Conservation (phyloP, 2,888 invertebrate species). For the Diploptera punctata region DNA sequence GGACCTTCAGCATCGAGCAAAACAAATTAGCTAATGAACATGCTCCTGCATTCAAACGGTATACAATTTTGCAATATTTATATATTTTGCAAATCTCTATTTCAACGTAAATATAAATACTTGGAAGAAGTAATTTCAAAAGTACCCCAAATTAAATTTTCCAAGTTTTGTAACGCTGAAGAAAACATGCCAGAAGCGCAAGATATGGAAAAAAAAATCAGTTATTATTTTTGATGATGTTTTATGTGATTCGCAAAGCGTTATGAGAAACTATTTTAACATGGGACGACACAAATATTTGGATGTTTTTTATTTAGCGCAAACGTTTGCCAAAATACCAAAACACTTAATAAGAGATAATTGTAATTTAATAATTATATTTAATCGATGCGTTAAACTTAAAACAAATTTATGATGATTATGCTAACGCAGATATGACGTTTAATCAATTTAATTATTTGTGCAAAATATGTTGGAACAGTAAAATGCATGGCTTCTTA, state of each 20-base stretch:
- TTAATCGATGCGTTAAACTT: not conserved
- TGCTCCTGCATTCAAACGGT: not conserved
- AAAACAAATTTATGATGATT: not conserved
- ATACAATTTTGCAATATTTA: not conserved
- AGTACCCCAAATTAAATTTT: not conserved
- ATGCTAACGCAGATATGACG: not conserved
- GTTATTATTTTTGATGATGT: not conserved
- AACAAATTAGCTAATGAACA: not conserved
- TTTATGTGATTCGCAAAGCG: not conserved
- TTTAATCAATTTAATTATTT: not conserved
- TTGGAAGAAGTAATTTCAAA: not conserved
- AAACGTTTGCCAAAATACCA: not conserved
- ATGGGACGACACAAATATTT: not conserved
- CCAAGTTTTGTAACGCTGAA: not conserved
- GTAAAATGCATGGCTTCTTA: not conserved
- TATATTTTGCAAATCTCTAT: not conserved
- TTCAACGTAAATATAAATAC: not conserved
- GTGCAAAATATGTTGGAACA: not conserved
- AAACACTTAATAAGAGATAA: conserved; percentile 1
- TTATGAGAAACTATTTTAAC: not conserved
- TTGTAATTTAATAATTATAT: not conserved
- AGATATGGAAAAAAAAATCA: too few relatives aligned
- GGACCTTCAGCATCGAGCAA: not conserved
- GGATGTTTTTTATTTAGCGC: not conserved
- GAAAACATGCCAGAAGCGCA: not conserved